Evolutionary conservation across 2,797 vertebrate genomes (phyloP).

Genomic region (Etheostoma nigrum): DNA sequence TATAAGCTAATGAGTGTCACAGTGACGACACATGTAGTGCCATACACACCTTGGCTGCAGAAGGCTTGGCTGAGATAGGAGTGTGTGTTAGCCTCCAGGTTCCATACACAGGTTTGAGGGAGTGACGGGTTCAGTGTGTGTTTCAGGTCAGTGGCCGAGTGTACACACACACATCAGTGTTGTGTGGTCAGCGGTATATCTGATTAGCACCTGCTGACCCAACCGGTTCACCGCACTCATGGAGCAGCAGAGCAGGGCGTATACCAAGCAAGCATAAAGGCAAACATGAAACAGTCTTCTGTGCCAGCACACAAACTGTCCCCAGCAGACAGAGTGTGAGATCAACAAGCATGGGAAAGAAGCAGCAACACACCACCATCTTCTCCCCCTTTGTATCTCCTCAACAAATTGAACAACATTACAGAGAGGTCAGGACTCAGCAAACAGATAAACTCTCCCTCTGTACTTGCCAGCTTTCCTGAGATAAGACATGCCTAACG

Average conservation of each 20-base stretch:
- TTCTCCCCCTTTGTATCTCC: constrained; percentile 54
- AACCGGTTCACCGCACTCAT: constrained; percentile 37
- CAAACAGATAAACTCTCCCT: constrained; percentile 71
- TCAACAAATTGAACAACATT: constrained; percentile 48
- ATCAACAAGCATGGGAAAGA: constrained; percentile 38
- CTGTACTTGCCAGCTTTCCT: constrained; percentile 33
- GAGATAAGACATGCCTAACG: constrained; percentile 71
- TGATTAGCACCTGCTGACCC: constrained; percentile 69
- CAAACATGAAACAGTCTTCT: constrained; percentile 53
- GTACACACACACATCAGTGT: constrained; percentile 48
- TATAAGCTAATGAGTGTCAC: constrained; percentile 9
- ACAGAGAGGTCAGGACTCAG: constrained; percentile 54
- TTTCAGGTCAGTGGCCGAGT: constrained; percentile 48
- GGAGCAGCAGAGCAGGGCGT: constrained; percentile 33
- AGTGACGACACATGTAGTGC: constrained; percentile 1
- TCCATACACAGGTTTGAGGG: constrained; percentile 20
- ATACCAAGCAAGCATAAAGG: constrained; percentile 56
- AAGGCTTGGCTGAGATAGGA: not conserved
- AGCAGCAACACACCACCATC: constrained; percentile 34
- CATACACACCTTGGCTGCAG: constrained; percentile 5
- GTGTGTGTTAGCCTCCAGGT: not conserved
- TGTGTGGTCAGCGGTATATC: constrained; percentile 63
- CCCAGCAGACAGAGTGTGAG: constrained; percentile 18
- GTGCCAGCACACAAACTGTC: constrained; percentile 55
- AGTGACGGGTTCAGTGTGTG: constrained; percentile 19